phyloP scores from a whole-genome alignment of 2,797 vertebrate genomes.

The Distichodus sexfasciatus region DNA sequence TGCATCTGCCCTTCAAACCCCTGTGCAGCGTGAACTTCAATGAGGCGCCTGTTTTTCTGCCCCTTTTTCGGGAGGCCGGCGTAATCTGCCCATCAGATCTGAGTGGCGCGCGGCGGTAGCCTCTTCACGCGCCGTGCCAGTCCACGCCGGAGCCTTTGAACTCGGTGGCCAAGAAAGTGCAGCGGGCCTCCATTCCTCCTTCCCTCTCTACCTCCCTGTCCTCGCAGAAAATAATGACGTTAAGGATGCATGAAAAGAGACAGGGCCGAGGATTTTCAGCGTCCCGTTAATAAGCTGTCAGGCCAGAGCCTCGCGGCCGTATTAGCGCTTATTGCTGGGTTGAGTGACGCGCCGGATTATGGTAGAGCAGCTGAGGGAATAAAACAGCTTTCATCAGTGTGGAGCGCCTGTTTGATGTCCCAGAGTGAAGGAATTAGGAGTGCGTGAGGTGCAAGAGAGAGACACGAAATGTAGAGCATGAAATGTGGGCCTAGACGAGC shows the following conservation, averaged over 20 bases:
- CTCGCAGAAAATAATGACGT: conserved; percentile 68
- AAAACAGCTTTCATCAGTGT: conserved; percentile 64
- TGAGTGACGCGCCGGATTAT: conserved; percentile 71
- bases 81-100: conserved; percentile 55
- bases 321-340: conserved; percentile 67
- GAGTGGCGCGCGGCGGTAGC: conserved; percentile 58
- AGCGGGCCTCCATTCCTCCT: background rate
- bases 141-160: conserved; percentile 68
- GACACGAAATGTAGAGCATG: conserved; percentile 23
- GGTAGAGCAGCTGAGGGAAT: conserved; percentile 52
- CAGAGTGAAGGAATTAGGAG: conserved; percentile 55
- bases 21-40: conserved; percentile 29
- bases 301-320: conserved; percentile 53
- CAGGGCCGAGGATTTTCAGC: conserved; percentile 65
- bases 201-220: conserved; percentile 29
- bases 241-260: conserved; percentile 61
- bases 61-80: background rate
- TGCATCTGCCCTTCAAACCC: too few relatives aligned
- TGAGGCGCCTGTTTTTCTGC: conserved; percentile 39
- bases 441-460: conserved; percentile 38
- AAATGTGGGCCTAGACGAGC: conserved; percentile 8
- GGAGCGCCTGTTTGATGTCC: conserved; percentile 68
- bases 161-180: conserved; percentile 66
- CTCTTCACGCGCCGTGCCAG: conserved; percentile 56
- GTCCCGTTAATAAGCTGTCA: conserved; percentile 64